Percentiles rank a stretch among this genome's conserved stretches.
Evolutionary conservation across 2,888 invertebrate species (phyloP).

Genomic region (Archips xylosteana): DNA sequence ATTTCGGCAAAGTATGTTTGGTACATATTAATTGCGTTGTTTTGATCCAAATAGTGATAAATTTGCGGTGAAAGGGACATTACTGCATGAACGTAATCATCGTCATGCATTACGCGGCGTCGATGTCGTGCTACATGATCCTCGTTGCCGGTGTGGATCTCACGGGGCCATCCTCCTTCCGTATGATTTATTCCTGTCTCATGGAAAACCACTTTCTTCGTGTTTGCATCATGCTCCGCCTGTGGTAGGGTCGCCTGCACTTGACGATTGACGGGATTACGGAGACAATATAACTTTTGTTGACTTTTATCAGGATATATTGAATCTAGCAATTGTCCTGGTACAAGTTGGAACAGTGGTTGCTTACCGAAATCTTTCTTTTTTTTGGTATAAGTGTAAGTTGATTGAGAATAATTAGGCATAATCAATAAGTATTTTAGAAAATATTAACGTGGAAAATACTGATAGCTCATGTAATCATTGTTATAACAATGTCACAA

Average conservation of each 20-base stretch:
- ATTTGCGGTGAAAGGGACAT: slow-evolving; percentile 83
- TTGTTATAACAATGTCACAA: slow-evolving; percentile 26
- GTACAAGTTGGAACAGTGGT: slow-evolving; percentile 74
- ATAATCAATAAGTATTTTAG: slow-evolving; percentile 46
- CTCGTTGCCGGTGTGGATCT: slow-evolving; percentile 87
- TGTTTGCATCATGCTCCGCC: slow-evolving; percentile 86
- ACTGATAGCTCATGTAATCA: neutral
- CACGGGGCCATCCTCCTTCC: slow-evolving; percentile 95
- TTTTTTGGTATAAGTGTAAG: slow-evolving; percentile 78
- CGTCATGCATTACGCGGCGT: slow-evolving; percentile 93
- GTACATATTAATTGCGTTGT: slow-evolving; percentile 93
- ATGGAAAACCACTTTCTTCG: slow-evolving; percentile 84
- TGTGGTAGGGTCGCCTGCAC: slow-evolving; percentile 78
- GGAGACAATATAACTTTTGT: slow-evolving; percentile 75
- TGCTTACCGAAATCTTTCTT: slow-evolving; percentile 81
- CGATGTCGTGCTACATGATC: slow-evolving; percentile 90
- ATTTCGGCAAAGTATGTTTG: slow-evolving; percentile 89
- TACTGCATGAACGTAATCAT: slow-evolving; percentile 89
- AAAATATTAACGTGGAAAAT: neutral
- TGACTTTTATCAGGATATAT: slow-evolving; percentile 69
- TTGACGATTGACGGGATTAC: slow-evolving; percentile 81
- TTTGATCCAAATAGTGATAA: slow-evolving; percentile 89
- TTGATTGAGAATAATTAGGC: slow-evolving; percentile 63
- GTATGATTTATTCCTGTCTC: slow-evolving; percentile 89
- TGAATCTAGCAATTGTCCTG: slow-evolving; percentile 74